A percentile compares a stretch with the other conserved stretches of the same genome.
Evolutionary conservation across 2,888 invertebrate genomes (phyloP).

Genomic region (Chorisops tibialis): DNA sequence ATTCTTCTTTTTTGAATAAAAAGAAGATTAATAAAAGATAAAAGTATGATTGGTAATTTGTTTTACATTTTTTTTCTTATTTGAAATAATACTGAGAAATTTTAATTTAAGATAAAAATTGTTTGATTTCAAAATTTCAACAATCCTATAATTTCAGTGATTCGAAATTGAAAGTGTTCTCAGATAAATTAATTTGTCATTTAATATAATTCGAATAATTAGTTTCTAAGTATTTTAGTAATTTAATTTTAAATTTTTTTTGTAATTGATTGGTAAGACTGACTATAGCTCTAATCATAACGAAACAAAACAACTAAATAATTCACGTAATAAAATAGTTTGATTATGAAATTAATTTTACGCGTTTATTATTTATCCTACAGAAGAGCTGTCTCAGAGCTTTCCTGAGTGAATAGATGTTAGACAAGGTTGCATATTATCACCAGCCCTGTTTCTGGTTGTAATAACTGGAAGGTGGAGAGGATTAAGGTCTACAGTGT

Average conservation of each 20-base stretch:
- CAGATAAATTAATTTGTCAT: neutral
- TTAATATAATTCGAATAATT: too few relatives aligned
- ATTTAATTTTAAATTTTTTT: slow-evolving; percentile 3
- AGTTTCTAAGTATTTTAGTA: neutral
- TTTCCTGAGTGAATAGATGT: too few relatives aligned
- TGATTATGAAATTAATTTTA: too few relatives aligned
- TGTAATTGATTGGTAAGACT: slow-evolving; percentile 25
- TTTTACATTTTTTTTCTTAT: neutral
- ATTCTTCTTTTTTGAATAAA: slow-evolving; percentile 1
- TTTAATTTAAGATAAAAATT: neutral
- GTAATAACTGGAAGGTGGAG: too few relatives aligned
- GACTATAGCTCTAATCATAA: slow-evolving; percentile 11
- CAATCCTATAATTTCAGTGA: slow-evolving; percentile 16
- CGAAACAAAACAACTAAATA: slow-evolving; percentile 11
- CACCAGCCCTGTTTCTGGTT: too few relatives aligned
- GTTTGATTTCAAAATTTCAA: neutral
- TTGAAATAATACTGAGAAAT: too few relatives aligned
- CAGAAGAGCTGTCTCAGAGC: too few relatives aligned
- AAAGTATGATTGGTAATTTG: neutral
- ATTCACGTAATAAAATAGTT: too few relatives aligned
- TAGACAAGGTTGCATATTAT: too few relatives aligned
- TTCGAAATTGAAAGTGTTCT: neutral
- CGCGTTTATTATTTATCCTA: too few relatives aligned
- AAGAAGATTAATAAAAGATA: slow-evolving; percentile 1
- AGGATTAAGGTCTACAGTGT: too few relatives aligned